These are phyloP conservation scores for Ciconia maguari DNA, from an alignment of 2,113 vertebrate species.

Conservation along the genomic window DNA sequence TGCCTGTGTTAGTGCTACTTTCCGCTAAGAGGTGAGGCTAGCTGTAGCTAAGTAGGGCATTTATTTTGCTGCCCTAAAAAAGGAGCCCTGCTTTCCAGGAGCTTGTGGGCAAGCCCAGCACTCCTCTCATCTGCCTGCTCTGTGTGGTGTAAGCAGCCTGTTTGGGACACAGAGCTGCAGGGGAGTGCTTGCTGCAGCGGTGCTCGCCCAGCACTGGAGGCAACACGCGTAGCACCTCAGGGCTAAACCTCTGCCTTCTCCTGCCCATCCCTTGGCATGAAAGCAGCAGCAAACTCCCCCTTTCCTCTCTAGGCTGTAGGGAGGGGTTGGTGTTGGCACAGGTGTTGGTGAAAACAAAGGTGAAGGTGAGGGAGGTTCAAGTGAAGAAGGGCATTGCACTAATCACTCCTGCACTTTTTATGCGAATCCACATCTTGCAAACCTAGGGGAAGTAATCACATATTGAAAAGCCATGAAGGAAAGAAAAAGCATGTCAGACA, in stretches of 20 bases:
- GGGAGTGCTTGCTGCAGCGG: neutral
- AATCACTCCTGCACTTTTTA: neutral
- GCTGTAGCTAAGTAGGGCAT: neutral
- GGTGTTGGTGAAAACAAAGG: neutral
- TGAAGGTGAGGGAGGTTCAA: neutral
- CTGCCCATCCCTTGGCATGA: neutral
- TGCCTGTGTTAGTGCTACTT: neutral
- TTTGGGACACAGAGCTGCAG: neutral
- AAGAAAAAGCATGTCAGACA: neutral
- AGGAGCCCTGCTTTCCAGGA: neutral
- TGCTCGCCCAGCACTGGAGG: accelerated
- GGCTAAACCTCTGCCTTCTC: neutral
- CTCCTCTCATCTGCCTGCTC: neutral
- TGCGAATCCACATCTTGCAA: neutral
- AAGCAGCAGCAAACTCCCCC: neutral
- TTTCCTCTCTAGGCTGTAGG: neutral
- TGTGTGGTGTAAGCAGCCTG: neutral
- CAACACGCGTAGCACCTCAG: accelerated
- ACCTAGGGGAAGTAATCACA: neutral
- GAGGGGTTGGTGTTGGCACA: neutral
- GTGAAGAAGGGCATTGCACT: neutral
- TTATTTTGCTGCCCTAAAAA: neutral
- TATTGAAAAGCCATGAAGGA: neutral
- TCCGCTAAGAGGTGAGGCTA: neutral
- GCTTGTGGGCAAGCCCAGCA: neutral